Evolutionary conservation across 2,888 invertebrate genomes (phyloP).

Genomic region (Agelastica alni): DNA sequence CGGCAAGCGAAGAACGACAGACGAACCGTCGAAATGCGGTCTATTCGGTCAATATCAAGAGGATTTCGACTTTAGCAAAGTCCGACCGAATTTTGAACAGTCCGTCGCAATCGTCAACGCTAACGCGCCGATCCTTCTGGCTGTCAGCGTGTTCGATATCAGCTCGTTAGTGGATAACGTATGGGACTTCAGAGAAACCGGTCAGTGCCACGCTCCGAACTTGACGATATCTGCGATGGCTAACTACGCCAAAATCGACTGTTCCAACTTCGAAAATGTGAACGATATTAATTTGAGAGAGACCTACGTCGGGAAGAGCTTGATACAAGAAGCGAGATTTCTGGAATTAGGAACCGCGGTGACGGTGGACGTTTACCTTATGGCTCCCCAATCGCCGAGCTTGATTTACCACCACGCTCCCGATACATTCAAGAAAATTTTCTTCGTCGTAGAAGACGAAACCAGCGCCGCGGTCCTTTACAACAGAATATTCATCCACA

Average conservation of each 20-base stretch:
- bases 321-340: slow-evolving; percentile 27
- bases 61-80: slow-evolving; percentile 19
- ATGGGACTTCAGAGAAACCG: slow-evolving; percentile 65
- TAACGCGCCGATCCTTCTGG: slow-evolving; percentile 26
- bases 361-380: slow-evolving; percentile 39
- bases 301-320: neutral
- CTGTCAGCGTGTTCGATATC: slow-evolving; percentile 38
- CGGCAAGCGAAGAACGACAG: slow-evolving; percentile 2
- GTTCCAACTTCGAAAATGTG: slow-evolving; percentile 21
- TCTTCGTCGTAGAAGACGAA: slow-evolving; percentile 34
- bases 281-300: slow-evolving; percentile 32
- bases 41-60: slow-evolving; percentile 27
- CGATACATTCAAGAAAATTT: slow-evolving; percentile 39
- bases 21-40: slow-evolving; percentile 11
- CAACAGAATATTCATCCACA: slow-evolving; percentile 33
- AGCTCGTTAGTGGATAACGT: slow-evolving; percentile 40
- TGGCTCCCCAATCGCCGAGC: slow-evolving; percentile 40
- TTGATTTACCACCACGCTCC: slow-evolving; percentile 35
- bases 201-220: slow-evolving; percentile 71
- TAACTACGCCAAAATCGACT: slow-evolving; percentile 5
- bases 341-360: slow-evolving; percentile 37
- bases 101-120: neutral
- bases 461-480: slow-evolving; percentile 28
- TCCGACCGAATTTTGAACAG: slow-evolving; percentile 18
- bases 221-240: slow-evolving; percentile 46